phyloP scores from a whole-genome alignment of 2,797 vertebrate genomes.

The Semaprochilodus insignis region DNA sequence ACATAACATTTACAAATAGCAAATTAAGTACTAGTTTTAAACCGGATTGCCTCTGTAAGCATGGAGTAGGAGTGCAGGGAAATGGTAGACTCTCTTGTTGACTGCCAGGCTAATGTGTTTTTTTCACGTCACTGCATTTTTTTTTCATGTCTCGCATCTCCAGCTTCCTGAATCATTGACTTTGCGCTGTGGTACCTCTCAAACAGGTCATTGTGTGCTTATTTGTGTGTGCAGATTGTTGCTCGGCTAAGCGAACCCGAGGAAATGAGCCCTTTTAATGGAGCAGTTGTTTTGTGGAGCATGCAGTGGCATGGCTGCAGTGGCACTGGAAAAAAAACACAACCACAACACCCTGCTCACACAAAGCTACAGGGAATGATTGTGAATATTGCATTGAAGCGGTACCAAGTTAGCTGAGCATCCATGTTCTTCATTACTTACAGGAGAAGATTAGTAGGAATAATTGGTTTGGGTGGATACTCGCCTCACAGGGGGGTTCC shows the following conservation, averaged over 20 bases:
- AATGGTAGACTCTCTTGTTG: slow-evolving; percentile 20
- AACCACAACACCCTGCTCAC: background rate
- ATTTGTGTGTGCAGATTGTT: slow-evolving; percentile 53
- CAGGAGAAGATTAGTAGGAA: slow-evolving; percentile 56
- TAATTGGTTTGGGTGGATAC: slow-evolving; percentile 58
- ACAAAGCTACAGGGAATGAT: background rate
- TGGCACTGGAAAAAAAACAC: slow-evolving; percentile 6
- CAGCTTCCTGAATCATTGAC: slow-evolving; percentile 54
- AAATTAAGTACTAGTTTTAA: too few species aligned
- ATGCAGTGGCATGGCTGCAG: slow-evolving; percentile 2
- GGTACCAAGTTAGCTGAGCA: slow-evolving; percentile 3
- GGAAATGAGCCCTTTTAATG: slow-evolving; percentile 56
- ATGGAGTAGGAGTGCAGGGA: background rate
- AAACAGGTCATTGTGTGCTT: slow-evolving; percentile 59
- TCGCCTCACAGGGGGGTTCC: slow-evolving; percentile 52
- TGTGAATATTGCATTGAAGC: slow-evolving; percentile 1
- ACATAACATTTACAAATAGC: too few species aligned
- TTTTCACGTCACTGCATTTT: slow-evolving; percentile 53
- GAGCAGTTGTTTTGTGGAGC: slow-evolving; percentile 39
- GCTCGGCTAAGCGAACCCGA: slow-evolving; percentile 44
- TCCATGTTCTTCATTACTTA: slow-evolving; percentile 37
- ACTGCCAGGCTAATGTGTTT: slow-evolving; percentile 56
- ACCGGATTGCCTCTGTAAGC: background rate
- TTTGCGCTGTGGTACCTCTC: slow-evolving; percentile 53
- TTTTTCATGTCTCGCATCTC: slow-evolving; percentile 46